These are phyloP conservation scores for Coleophora flavipennella DNA, from an alignment of 2,888 invertebrate genomes.

Conservation along the genomic window DNA sequence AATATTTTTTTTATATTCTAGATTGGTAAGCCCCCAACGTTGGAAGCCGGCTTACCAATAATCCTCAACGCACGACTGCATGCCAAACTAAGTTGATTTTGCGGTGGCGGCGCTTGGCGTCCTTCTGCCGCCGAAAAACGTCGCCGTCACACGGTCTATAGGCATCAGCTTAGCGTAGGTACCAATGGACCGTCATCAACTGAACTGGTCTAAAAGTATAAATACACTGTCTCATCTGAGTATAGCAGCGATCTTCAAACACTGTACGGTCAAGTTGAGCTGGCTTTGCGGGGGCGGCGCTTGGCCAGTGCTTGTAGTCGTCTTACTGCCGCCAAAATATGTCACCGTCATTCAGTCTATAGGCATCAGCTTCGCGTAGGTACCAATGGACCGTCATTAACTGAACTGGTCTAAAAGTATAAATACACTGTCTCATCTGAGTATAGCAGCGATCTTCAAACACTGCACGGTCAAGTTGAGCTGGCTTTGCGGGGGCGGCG, in stretches of 20 bases:
- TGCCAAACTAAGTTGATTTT: slow-evolving; percentile 52
- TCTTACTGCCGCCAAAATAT: slow-evolving; percentile 75
- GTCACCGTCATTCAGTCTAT: slow-evolving; percentile 87
- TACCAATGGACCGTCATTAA: too few relatives aligned
- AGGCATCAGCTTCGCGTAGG: slow-evolving; percentile 90
- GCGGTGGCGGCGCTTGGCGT: slow-evolving; percentile 19
- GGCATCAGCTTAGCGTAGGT: slow-evolving; percentile 92
- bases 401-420: too few relatives aligned
- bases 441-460: slow-evolving; percentile 38
- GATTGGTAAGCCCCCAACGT: too few relatives aligned
- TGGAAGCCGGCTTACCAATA: too few relatives aligned
- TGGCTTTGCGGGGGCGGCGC: slow-evolving; percentile 33
- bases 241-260: slow-evolving; percentile 40
- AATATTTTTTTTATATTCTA: too few relatives aligned
- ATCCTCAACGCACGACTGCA: too few relatives aligned
- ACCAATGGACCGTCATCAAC: too few relatives aligned
- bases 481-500: slow-evolving; percentile 35
- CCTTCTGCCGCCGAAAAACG: slow-evolving; percentile 78
- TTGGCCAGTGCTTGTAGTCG: slow-evolving; percentile 20
- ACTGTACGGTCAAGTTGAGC: slow-evolving; percentile 52
- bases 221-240: slow-evolving; percentile 52
- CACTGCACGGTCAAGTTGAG: slow-evolving; percentile 54
- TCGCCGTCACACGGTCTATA: slow-evolving; percentile 85
- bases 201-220: too few relatives aligned
- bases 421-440: slow-evolving; percentile 31